These are phyloP conservation scores for Amphilophus citrinellus DNA, from an alignment of 2,113 vertebrate genomes.

Conservation along the genomic window DNA sequence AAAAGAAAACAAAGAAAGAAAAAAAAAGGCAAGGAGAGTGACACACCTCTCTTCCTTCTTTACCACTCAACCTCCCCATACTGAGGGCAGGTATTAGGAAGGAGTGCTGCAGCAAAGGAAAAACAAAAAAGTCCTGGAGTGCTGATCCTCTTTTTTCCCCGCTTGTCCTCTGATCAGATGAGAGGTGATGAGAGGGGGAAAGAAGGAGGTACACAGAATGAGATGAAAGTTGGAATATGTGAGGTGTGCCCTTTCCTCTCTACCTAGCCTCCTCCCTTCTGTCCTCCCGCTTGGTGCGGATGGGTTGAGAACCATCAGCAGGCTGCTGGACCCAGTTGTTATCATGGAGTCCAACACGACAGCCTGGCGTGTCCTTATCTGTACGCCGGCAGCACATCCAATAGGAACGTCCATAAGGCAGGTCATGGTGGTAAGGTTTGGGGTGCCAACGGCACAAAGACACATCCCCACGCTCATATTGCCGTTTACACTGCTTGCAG, in stretches of 20 bases:
- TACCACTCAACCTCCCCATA: conserved; percentile 41
- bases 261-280: conserved; percentile 84
- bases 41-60: conserved; percentile 65
- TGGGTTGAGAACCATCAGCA: conserved; percentile 77
- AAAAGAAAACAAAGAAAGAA: neutral
- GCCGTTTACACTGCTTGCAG: conserved; percentile 96
- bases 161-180: conserved; percentile 17
- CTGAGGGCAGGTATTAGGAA: conserved; percentile 36
- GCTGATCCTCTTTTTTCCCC: conserved; percentile 17
- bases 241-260: conserved; percentile 39
- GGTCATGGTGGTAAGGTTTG: conserved; percentile 98
- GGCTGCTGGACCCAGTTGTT: conserved; percentile 97
- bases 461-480: conserved; percentile 91
- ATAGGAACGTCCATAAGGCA: conserved; percentile 97
- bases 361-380: conserved; percentile 91
- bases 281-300: conserved; percentile 84
- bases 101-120: conserved; percentile 51
- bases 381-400: conserved; percentile 98
- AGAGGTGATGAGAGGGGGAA: conserved; percentile 13
- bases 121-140: conserved; percentile 56
- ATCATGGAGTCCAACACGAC: conserved; percentile 92
- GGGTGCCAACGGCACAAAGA: conserved; percentile 98
- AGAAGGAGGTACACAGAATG: conserved; percentile 38
- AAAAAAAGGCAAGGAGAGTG: conserved; percentile 64
- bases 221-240: conserved; percentile 39